phyloP scores from a whole-genome alignment of 2,797 vertebrate species.

The Pipistrellus pipistrellus region DNA sequence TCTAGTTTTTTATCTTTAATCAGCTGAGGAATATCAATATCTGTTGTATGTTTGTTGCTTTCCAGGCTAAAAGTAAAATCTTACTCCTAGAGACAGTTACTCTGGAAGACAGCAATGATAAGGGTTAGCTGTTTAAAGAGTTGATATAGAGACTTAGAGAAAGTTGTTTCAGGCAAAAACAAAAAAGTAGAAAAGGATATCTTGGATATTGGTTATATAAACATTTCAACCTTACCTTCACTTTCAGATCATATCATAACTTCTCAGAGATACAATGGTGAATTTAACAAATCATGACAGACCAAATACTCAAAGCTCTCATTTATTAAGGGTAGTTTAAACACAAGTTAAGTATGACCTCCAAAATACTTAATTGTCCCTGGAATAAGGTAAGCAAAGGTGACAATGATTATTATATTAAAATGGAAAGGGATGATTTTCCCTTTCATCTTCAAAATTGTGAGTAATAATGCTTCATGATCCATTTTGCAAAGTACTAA shows the following conservation, averaged over 20 bases:
- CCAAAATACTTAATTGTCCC: conserved; percentile 58
- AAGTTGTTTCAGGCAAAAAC: background rate
- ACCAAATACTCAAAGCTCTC: conserved; percentile 54
- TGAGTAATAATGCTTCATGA: conserved; percentile 25
- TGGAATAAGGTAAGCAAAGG: conserved; percentile 51
- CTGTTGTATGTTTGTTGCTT: conserved; percentile 27
- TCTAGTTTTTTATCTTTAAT: conserved; percentile 37
- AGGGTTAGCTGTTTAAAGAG: background rate
- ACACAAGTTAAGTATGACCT: conserved; percentile 60
- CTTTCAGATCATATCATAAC: conserved; percentile 56
- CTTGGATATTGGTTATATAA: conserved; percentile 27
- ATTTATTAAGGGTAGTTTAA: conserved; percentile 65
- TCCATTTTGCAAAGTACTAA: conserved; percentile 56
- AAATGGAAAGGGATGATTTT: conserved; percentile 66
- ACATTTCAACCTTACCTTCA: background rate
- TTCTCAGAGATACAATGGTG: conserved; percentile 48
- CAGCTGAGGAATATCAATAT: background rate
- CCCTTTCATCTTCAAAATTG: conserved; percentile 64
- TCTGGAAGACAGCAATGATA: conserved; percentile 31
- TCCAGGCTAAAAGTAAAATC: conserved; percentile 25
- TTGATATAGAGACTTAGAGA: background rate
- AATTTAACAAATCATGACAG: conserved; percentile 61
- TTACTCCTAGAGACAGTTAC: background rate
- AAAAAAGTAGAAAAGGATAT: background rate
- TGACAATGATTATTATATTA: conserved; percentile 29